A percentile compares a stretch with the other conserved stretches of the same genome.
Conservation (phyloP, 2,797 vertebrate genomes). For the Bucorvus abyssinicus region DNA sequence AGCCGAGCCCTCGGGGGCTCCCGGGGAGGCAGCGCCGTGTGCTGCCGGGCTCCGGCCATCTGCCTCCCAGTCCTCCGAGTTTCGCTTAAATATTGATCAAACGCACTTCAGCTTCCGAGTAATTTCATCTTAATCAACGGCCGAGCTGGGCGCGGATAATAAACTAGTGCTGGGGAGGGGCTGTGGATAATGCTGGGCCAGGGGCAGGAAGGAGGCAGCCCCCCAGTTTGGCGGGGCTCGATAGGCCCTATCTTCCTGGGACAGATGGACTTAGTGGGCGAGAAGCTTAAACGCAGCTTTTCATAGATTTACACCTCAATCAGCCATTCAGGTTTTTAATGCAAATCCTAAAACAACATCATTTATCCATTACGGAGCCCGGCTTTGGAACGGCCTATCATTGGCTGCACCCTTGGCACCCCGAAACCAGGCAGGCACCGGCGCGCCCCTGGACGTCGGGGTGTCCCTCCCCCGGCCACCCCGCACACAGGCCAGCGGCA, state of each 20-base stretch:
- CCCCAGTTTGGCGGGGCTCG: conserved; percentile 69
- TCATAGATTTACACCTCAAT: conserved; percentile 79
- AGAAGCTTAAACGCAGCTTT: conserved; percentile 81
- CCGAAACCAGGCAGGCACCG: not conserved
- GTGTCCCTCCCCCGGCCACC: too few relatives aligned
- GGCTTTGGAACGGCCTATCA: not conserved
- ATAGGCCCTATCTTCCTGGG: conserved; percentile 81
- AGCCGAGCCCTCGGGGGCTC: not conserved
- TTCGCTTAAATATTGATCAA: conserved; percentile 74
- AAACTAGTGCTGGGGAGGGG: conserved; percentile 74
- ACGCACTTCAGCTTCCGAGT: conserved; percentile 82
- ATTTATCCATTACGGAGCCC: conserved; percentile 24
- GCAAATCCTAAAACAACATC: conserved; percentile 65
- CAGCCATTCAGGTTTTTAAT: conserved; percentile 68
- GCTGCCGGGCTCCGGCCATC: conserved; percentile 51
- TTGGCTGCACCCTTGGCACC: not conserved
- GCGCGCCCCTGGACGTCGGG: fast-evolving
- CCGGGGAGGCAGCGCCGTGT: not conserved
- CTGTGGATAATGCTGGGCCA: conserved; percentile 73
- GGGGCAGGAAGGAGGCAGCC: conserved; percentile 28
- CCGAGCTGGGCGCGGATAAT: conserved; percentile 77
- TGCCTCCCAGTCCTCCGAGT: conserved; percentile 46
- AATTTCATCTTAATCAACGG: conserved; percentile 87
- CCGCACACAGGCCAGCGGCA: not conserved
- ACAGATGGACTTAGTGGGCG: conserved; percentile 76